phyloP scores from a whole-genome alignment of 2,888 invertebrate genomes.

The Drosophila subsilvestris region DNA sequence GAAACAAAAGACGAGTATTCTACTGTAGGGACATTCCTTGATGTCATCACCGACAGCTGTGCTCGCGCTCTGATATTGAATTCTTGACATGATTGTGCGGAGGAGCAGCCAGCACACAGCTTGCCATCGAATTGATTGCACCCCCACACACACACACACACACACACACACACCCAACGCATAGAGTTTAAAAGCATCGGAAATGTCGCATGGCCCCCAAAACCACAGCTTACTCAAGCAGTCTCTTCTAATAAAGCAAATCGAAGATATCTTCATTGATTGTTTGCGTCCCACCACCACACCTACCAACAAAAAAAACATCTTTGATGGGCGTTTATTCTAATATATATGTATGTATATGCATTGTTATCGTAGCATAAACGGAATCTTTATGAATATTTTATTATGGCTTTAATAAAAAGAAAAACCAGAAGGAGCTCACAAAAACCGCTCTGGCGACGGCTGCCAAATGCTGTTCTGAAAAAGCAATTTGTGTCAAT shows the following conservation, averaged over 20 bases:
- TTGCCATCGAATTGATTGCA: constrained; percentile 54
- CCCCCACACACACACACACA: constrained; percentile 1
- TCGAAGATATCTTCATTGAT: constrained; percentile 22
- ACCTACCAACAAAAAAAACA: constrained; percentile 21
- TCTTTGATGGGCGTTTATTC: constrained; percentile 57
- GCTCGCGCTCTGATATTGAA: constrained; percentile 74
- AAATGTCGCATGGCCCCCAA: background rate
- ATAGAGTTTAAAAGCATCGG: constrained; percentile 9
- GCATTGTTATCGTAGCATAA: constrained; percentile 55
- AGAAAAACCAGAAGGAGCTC: constrained; percentile 18
- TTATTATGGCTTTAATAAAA: constrained; percentile 76
- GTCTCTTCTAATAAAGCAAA: constrained; percentile 50
- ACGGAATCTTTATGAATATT: constrained; percentile 80
- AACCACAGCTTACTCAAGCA: constrained; percentile 46
- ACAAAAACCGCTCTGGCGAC: constrained; percentile 12
- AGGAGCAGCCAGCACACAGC: constrained; percentile 53
- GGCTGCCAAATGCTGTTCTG: constrained; percentile 45
- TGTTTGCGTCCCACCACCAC: background rate
- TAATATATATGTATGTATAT: constrained; percentile 35
- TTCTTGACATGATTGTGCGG: constrained; percentile 76
- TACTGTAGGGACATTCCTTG: constrained; percentile 38
- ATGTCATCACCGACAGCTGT: constrained; percentile 78
- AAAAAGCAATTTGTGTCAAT: constrained; percentile 81
- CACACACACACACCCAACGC: background rate
- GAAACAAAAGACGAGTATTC: constrained; percentile 18